Percentiles rank a stretch among this genome's conserved stretches.
These are phyloP conservation scores for Leucoraja ocellata DNA, from an alignment of 2,797 vertebrate genomes.

Conservation along the genomic window DNA sequence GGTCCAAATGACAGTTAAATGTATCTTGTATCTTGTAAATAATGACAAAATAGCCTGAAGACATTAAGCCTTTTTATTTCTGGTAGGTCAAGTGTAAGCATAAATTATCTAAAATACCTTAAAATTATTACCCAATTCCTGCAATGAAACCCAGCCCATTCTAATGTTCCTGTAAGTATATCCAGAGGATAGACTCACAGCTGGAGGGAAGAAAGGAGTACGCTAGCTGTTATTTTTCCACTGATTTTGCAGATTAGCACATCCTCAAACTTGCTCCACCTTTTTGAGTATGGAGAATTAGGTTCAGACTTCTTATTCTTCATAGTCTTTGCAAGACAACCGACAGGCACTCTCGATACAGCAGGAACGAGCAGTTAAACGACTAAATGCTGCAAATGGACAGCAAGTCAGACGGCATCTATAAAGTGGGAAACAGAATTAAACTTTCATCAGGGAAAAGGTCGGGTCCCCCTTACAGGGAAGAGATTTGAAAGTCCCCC, in stretches of 20 bases:
- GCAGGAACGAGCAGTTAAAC: neutral
- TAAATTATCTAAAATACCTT: neutral
- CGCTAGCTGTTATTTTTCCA: neutral
- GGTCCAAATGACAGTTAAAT: no score
- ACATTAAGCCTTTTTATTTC: neutral
- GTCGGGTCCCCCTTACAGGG: no score
- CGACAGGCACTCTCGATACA: no score
- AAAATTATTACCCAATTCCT: neutral
- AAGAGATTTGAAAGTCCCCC: no score
- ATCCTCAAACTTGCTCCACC: neutral
- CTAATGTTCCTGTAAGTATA: neutral
- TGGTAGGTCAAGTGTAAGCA: neutral
- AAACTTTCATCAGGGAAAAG: no score
- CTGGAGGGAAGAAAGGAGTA: neutral
- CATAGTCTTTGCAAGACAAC: neutral
- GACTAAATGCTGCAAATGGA: no score
- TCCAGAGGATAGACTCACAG: neutral
- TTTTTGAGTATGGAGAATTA: neutral
- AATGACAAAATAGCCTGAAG: neutral
- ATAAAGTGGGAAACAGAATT: no score
- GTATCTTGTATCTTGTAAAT: no score
- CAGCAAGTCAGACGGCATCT: no score
- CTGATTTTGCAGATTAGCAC: neutral
- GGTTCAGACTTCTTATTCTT: neutral
- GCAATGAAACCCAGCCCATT: neutral